phyloP scores from a whole-genome alignment of 1,140 invertebrate genomes.

The Galleria mellonella region DNA sequence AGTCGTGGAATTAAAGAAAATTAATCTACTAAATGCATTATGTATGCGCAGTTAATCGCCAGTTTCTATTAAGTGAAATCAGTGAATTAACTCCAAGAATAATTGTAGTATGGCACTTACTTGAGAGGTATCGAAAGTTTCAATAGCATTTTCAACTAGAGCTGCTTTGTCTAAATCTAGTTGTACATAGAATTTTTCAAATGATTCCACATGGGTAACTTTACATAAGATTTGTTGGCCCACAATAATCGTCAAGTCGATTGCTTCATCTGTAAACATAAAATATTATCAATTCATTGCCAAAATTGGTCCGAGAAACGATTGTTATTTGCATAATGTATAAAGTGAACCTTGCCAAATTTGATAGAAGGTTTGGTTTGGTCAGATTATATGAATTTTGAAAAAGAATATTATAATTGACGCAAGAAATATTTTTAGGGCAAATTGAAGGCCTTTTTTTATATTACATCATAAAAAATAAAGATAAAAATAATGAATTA shows the following conservation, averaged over 20 bases:
- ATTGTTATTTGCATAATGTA: no score
- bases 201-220: constrained; percentile 53
- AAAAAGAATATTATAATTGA: no score
- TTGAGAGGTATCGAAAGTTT: constrained; percentile 33
- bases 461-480: no score
- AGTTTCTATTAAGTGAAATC: no score
- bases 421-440: no score
- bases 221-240: constrained; percentile 53
- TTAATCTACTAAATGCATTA: neutral
- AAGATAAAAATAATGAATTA: constrained; percentile 5
- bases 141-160: constrained; percentile 48
- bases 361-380: no score
- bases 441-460: no score
- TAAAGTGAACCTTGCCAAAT: no score
- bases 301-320: no score
- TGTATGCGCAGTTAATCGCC: no score
- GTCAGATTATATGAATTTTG: no score
- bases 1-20: no score
- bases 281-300: constrained; percentile 1
- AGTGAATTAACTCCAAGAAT: neutral
- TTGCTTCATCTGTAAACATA: constrained; percentile 54
- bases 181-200: constrained; percentile 54
- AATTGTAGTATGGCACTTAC: constrained; percentile 19
- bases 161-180: constrained; percentile 52
- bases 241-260: constrained; percentile 57